Evolutionary conservation across 1,140 invertebrate genomes (phyloP).

Genomic region (Diabrotica virgifera): DNA sequence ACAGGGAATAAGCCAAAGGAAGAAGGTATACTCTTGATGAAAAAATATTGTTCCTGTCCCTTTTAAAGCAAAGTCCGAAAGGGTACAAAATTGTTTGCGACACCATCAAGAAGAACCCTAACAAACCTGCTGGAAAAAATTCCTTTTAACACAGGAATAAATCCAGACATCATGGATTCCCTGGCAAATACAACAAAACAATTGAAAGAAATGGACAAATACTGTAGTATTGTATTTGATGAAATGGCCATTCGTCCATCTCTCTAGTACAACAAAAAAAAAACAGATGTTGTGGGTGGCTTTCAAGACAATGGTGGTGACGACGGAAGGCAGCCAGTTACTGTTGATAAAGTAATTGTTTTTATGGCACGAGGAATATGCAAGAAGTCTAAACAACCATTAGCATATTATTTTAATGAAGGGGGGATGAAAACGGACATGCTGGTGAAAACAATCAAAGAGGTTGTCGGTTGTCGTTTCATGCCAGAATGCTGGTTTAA

Average conservation of each 20-base stretch:
- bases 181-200: slow-evolving; percentile 15
- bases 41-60: slow-evolving; percentile 33
- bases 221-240: slow-evolving; percentile 27
- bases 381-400: slow-evolving; percentile 19
- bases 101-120: slow-evolving; percentile 31
- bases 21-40: slow-evolving; percentile 33
- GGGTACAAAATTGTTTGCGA: slow-evolving; percentile 32
- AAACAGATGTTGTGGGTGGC: slow-evolving; percentile 11
- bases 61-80: slow-evolving; percentile 37
- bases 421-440: not conserved
- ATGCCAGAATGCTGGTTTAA: slow-evolving; percentile 9
- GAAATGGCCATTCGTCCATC: slow-evolving; percentile 23
- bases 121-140: slow-evolving; percentile 31
- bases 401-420: slow-evolving; percentile 7
- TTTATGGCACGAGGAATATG: slow-evolving; percentile 20
- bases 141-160: slow-evolving; percentile 36
- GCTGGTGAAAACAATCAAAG: slow-evolving; percentile 8
- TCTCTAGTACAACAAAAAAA: slow-evolving; percentile 3
- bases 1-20: slow-evolving; percentile 21
- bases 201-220: slow-evolving; percentile 18
- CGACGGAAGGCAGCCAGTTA: slow-evolving; percentile 1
- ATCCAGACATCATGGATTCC: slow-evolving; percentile 25
- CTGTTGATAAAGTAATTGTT: slow-evolving; percentile 19
- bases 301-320: slow-evolving; percentile 21
- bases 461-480: not conserved